Conservation (phyloP, 2,888 invertebrate species). For the Thymelicus acteon region DNA sequence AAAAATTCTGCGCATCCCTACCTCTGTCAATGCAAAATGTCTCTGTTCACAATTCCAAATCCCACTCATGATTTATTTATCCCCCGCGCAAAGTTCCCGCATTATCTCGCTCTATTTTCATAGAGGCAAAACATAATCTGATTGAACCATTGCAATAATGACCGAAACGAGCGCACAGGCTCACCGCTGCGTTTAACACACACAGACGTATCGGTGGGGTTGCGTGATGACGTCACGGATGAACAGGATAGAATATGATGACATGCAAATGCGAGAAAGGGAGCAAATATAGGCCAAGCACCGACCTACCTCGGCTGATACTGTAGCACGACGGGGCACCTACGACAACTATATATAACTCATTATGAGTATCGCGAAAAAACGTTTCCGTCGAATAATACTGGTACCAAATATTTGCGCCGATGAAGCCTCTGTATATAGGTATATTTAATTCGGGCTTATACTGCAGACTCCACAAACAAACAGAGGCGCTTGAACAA, state of each 20-base stretch:
- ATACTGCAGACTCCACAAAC: constrained; percentile 17
- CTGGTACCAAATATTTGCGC: constrained; percentile 15
- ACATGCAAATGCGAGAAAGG: constrained; percentile 50
- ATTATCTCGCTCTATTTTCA: constrained; percentile 38
- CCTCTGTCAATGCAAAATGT: neutral
- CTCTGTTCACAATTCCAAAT: constrained; percentile 7
- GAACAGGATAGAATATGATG: constrained; percentile 55
- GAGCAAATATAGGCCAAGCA: constrained; percentile 81
- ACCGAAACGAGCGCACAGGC: constrained; percentile 46
- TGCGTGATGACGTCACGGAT: constrained; percentile 78
- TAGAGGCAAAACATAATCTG: constrained; percentile 40
- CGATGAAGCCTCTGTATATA: constrained; percentile 25
- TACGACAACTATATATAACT: constrained; percentile 60
- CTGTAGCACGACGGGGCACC: constrained; percentile 65
- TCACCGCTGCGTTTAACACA: constrained; percentile 60
- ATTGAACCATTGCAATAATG: constrained; percentile 55
- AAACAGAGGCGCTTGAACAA: constrained; percentile 22
- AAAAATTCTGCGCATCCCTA: too few relatives aligned
- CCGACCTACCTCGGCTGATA: constrained; percentile 79
- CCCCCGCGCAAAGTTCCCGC: constrained; percentile 21
- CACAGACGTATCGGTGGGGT: constrained; percentile 58
- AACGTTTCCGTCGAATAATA: constrained; percentile 45
- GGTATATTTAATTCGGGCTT: constrained; percentile 19
- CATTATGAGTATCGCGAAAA: constrained; percentile 51
- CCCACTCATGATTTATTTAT: constrained; percentile 14